A percentile compares a stretch with the other conserved stretches of the same genome.
phyloP scores from a whole-genome alignment of 2,113 vertebrate genomes.

The Okapia johnstoni region DNA sequence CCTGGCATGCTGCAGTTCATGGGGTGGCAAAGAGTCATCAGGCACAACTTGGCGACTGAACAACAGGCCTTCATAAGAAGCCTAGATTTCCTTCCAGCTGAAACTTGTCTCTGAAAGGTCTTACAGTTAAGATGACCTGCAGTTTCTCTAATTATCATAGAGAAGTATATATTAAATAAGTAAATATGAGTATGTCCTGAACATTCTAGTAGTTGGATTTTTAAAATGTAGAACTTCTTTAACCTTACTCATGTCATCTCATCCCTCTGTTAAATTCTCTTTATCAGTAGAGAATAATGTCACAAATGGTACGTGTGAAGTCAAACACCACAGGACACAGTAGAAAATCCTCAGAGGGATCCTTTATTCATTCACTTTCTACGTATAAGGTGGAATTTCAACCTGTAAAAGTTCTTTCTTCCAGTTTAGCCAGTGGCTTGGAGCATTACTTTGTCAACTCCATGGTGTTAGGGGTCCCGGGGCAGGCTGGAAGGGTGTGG shows the following conservation, averaged over 20 bases:
- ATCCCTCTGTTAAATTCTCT: neutral
- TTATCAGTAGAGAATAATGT: neutral
- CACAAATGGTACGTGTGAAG: neutral
- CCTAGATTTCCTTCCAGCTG: neutral
- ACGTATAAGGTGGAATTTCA: conserved; percentile 3
- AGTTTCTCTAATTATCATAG: neutral
- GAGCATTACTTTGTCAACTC: neutral
- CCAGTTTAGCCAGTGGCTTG: neutral
- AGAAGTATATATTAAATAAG: neutral
- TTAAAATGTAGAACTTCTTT: neutral
- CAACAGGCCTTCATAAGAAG: neutral
- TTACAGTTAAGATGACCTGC: neutral
- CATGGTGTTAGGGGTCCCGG: too few relatives aligned
- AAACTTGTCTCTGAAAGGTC: neutral
- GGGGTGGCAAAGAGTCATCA: neutral
- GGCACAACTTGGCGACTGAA: neutral
- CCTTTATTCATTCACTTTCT: conserved; percentile 55
- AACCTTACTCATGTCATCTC: neutral
- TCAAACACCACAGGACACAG: conserved; percentile 38
- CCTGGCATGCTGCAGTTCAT: neutral
- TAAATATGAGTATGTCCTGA: neutral
- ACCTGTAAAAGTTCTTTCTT: neutral
- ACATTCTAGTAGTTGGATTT: neutral
- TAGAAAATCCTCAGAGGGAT: neutral
- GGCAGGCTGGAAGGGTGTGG: neutral